Base-by-base conservation (phyloP, 1,140 invertebrate genomes). In the Pseudomyrmex dendroicus region DNA sequence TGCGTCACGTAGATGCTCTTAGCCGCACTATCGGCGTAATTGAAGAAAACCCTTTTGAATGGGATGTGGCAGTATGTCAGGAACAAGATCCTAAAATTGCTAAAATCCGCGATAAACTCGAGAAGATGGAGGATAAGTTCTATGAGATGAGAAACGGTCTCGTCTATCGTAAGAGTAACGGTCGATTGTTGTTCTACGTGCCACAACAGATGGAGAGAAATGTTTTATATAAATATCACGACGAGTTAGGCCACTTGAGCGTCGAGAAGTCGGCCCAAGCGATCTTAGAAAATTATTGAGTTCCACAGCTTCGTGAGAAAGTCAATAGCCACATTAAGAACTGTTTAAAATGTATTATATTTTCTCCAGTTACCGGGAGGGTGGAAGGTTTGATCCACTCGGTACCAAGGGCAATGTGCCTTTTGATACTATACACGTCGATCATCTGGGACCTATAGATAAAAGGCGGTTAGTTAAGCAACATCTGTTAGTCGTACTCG, bases 81-180 rank as follows among this genome's bases (percentile, higher is more conserved):
- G 20, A 48, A 9, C 10, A 17, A 61, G 72, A 66, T 22, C 35
- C 57, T 1, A 22, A 57, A 15, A 73, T 73, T 5, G 8, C 8
- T 2, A 15, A 25, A 1, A 61, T 73, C 15, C 56, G 70, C 4
- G 15, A 13, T n/a, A 9, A 44, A 35, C 46, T 73, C 7, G 54
- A 73, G 44, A 4, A 48, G 22, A 3, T 9, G 12, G 70, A 73
- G 22, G 15, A 50, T 61, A 59, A 59, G 10, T 48, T 61, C 1
- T 73, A 35, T 44, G 56, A 73, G 15, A 8, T 73, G n/a, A 73
- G 15, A 9, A 73, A 73, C 20, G 70, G 57, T 2, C 59, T 73
- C 1, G 35, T 73, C 0, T 73, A 73, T 61, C 2, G 44, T 15
- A 73, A 61, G 48, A 2, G 1, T 0, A 35, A 35, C 0, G 13